Conservation (phyloP, 2,797 vertebrate genomes). For the Chrysocyon brachyurus region DNA sequence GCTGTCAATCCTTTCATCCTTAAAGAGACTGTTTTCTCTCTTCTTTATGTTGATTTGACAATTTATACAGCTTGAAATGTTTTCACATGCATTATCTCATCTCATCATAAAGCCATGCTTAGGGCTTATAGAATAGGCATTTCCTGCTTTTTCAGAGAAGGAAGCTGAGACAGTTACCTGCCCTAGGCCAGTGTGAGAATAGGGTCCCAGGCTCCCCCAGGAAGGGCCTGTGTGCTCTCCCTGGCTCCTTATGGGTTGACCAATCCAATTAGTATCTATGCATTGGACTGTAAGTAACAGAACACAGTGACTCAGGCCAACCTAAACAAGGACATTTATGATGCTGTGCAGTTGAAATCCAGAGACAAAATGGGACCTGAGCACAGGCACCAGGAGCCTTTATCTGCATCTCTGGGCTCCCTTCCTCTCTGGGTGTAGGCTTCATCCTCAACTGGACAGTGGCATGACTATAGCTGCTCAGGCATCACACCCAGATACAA, state of each 20-base stretch:
- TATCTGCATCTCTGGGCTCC: background rate
- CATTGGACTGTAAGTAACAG: background rate
- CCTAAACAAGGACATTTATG: background rate
- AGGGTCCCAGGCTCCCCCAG: background rate
- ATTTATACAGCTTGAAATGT: background rate
- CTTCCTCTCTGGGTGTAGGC: background rate
- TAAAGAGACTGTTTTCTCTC: slow-evolving; percentile 29
- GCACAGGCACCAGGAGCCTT: background rate
- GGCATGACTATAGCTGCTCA: no score
- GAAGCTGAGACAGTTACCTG: background rate
- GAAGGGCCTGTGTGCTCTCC: background rate
- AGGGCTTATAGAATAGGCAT: background rate
- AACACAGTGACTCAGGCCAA: background rate
- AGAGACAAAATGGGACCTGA: background rate
- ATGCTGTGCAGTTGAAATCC: fast-evolving
- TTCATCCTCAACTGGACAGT: background rate
- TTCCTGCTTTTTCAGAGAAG: background rate
- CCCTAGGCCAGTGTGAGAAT: background rate
- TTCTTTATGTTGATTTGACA: slow-evolving; percentile 46
- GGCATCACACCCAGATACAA: background rate
- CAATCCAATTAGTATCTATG: fast-evolving
- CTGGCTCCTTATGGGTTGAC: background rate
- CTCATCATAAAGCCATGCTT: background rate
- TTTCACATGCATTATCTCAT: background rate
- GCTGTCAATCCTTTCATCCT: slow-evolving; percentile 3